Conservation (phyloP, 2,113 vertebrate species). For the Zosterops lateralis region DNA sequence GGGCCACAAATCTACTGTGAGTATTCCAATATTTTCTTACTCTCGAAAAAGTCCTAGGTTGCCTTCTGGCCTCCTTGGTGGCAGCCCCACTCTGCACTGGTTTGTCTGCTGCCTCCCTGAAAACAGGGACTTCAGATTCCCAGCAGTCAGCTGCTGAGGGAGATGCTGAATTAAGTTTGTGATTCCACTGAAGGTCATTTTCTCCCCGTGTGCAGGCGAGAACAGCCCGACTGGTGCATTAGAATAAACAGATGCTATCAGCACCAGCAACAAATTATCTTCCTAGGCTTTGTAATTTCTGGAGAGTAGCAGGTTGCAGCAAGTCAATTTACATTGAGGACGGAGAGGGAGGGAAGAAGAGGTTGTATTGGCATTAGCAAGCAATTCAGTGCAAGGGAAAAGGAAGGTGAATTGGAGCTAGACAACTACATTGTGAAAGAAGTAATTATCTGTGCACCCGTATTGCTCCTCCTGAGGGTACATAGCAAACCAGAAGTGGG, state of each 20-base stretch:
- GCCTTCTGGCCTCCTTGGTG: neutral
- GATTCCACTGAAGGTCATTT: slow-evolving; percentile 29
- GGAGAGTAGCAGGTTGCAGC: slow-evolving; percentile 33
- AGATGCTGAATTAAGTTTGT: neutral
- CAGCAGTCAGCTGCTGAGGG: neutral
- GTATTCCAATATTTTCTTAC: neutral
- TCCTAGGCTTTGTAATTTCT: slow-evolving; percentile 48
- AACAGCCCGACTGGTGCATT: neutral
- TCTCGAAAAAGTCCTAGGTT: neutral
- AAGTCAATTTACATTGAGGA: slow-evolving; percentile 32
- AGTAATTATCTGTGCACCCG: neutral
- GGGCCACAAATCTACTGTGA: neutral
- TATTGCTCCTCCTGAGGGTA: neutral
- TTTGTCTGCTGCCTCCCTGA: neutral
- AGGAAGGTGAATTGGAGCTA: neutral
- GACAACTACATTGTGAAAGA: neutral
- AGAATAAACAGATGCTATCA: slow-evolving; percentile 52
- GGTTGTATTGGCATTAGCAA: neutral
- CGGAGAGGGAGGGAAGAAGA: neutral
- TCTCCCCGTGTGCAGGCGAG: neutral
- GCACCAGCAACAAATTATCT: slow-evolving; percentile 53
- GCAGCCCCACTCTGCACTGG: fast-evolving
- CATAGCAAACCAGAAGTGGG: neutral
- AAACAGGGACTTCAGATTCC: neutral
- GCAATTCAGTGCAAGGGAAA: neutral